Base-by-base conservation (phyloP, 2,113 vertebrate species). In the Gambusia holbrooki region DNA sequence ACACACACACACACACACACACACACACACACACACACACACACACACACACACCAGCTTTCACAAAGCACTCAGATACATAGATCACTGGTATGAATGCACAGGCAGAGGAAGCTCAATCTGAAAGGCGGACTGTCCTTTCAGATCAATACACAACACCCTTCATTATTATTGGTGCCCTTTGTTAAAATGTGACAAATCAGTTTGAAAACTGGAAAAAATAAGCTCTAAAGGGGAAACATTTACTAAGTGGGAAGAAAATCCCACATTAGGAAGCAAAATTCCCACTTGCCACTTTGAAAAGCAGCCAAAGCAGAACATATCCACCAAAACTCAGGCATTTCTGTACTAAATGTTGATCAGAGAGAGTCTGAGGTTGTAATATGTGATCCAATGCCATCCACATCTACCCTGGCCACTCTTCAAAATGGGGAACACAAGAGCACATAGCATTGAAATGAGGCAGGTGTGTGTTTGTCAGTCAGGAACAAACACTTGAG, bases 1-100 rank as follows among this genome's bases (percentile, higher is more conserved):
- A n/a, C n/a, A n/a, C n/a, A n/a, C n/a, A n/a, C n/a, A n/a, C n/a
- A n/a, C 37, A 62, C 77, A 77, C 80, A 73, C 83, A 76, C 2
- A 22, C 62, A 76, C 84, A 81, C 71, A 66, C 63, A 51, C 62
- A 27, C 63, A 74, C 74, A 76, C 77, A 73, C 79, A 77, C 14
- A 32, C 63, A 73, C 83, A 79, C 77, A 69, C 63, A 35, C 8
- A n/a, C 66, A 74, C 37, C 14, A 42, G 4, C 14, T 42, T 42
- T 42, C 51, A 70, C 82, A 79, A 79, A 80, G 14, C 17, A 48
- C 45, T 19, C 25, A 58, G 22, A 25, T 3, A 58, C 22, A 58
- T 10, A 25, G 7, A 22, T 54, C 2, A 5, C 19, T 54, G 19
- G 48, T 54, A 54, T 54, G 22, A 22, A 54, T 25, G 17, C 48